Conservation (phyloP, 2,888 invertebrate genomes). For the Archips xylosteana region DNA sequence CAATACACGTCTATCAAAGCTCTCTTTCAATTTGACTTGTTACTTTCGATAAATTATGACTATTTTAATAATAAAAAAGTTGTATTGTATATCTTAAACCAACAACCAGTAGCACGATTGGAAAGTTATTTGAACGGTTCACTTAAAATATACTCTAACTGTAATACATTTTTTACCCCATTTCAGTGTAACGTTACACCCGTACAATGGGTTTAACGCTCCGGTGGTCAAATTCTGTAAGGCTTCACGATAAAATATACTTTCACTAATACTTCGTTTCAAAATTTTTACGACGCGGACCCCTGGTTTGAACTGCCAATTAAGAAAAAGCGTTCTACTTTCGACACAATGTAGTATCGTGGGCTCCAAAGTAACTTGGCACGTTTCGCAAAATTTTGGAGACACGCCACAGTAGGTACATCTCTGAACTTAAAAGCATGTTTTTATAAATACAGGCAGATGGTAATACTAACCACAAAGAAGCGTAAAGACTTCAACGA, state of each 20-base stretch:
- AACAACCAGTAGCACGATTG: background rate
- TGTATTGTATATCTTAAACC: background rate
- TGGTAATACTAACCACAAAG: background rate
- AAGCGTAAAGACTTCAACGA: background rate
- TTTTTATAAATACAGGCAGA: background rate
- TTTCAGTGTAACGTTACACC: constrained; percentile 1
- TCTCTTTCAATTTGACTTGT: background rate
- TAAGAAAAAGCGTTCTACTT: constrained; percentile 5
- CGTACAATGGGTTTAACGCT: constrained; percentile 50
- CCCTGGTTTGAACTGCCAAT: background rate
- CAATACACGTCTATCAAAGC: no score
- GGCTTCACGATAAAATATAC: constrained; percentile 18
- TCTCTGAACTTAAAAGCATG: background rate
- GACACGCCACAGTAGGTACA: background rate
- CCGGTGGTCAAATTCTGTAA: constrained; percentile 43
- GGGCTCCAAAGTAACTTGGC: background rate
- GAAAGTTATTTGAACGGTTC: constrained; percentile 7
- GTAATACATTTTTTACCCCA: constrained; percentile 10
- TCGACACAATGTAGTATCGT: background rate
- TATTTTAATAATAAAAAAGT: background rate
- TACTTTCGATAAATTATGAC: background rate
- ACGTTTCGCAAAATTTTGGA: background rate
- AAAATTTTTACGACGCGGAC: background rate
- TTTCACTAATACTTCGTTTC: constrained; percentile 31
- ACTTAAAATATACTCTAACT: background rate